A percentile compares a stretch with the other conserved stretches of the same genome.
These are phyloP conservation scores for Oreochromis niloticus DNA, from an alignment of 2,113 vertebrate species.

Conservation along the genomic window DNA sequence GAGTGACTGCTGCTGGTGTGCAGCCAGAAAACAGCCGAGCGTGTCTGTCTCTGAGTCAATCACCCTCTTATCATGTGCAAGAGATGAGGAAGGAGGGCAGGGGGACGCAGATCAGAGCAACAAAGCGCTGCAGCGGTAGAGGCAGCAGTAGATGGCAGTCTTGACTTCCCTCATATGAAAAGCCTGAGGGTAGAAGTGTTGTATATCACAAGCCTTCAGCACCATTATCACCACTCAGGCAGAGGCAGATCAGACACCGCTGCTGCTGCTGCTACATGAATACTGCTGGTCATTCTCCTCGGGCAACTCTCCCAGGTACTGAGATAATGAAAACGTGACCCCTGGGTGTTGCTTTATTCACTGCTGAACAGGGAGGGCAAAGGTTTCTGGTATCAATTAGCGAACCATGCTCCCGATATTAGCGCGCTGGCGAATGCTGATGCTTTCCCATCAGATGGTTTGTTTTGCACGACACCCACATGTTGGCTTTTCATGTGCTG, in stretches of 20 bases:
- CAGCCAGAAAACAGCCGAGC: constrained; percentile 69
- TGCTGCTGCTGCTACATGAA: constrained; percentile 16
- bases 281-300: constrained; percentile 35
- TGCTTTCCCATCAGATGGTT: constrained; percentile 5
- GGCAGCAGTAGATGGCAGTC: constrained; percentile 93
- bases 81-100: constrained; percentile 23
- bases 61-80: constrained; percentile 69
- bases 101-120: constrained; percentile 13
- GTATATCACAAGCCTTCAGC: constrained; percentile 58
- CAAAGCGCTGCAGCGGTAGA: constrained; percentile 57
- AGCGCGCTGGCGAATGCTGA: constrained; percentile 27
- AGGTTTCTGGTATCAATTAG: constrained; percentile 69
- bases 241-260: constrained; percentile 32
- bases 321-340: constrained; percentile 59
- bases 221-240: constrained; percentile 34
- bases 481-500: not conserved
- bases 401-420: constrained; percentile 46
- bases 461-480: not conserved
- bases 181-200: constrained; percentile 40
- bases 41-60: constrained; percentile 72
- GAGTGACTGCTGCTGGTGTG: constrained; percentile 73
- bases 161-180: constrained; percentile 77
- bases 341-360: constrained; percentile 54
- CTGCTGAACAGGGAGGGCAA: constrained; percentile 41
- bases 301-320: constrained; percentile 42